Conservation (phyloP, 2,888 invertebrate species). For the Drosophila lutescens region DNA sequence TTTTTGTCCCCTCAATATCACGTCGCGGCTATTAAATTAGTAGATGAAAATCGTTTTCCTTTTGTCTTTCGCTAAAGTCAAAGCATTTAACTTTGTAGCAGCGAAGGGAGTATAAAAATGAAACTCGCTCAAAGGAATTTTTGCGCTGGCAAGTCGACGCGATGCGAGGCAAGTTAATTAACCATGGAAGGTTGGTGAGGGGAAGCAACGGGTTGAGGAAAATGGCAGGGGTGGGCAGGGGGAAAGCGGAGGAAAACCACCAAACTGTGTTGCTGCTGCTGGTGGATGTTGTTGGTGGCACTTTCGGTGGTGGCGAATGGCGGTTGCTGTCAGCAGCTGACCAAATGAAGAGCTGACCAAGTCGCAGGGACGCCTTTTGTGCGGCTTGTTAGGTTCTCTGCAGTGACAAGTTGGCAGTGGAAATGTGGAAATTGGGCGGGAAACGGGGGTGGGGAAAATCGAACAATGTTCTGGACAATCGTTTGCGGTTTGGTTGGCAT, state of each 20-base stretch:
- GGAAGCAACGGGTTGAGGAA: background rate
- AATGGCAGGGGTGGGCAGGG: slow-evolving; percentile 24
- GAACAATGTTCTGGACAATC: slow-evolving; percentile 36
- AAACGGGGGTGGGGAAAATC: background rate
- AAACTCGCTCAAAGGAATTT: slow-evolving; percentile 74
- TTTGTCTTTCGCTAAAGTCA: slow-evolving; percentile 43
- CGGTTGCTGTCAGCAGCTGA: slow-evolving; percentile 64
- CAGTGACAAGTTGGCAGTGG: slow-evolving; percentile 33
- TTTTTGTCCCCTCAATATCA: slow-evolving; percentile 52
- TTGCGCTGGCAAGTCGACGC: slow-evolving; percentile 39
- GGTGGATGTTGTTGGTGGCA: slow-evolving; percentile 14
- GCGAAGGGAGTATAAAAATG: slow-evolving; percentile 52
- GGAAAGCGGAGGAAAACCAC: slow-evolving; percentile 55
- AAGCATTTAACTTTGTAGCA: slow-evolving; percentile 65
- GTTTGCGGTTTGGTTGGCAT: slow-evolving; percentile 31
- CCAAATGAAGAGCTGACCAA: slow-evolving; percentile 74
- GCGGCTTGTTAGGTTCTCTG: slow-evolving; percentile 34
- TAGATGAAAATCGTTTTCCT: slow-evolving; percentile 65
- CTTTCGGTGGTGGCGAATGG: slow-evolving; percentile 15
- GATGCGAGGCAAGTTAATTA: slow-evolving; percentile 72
- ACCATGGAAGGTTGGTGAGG: slow-evolving; percentile 39
- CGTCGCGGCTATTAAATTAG: slow-evolving; percentile 76
- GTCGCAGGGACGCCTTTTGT: slow-evolving; percentile 52
- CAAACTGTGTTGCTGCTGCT: slow-evolving; percentile 43
- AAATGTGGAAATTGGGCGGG: background rate